These are phyloP conservation scores for Drosophila quinaria DNA, from an alignment of 2,888 invertebrate species.

Conservation along the genomic window DNA sequence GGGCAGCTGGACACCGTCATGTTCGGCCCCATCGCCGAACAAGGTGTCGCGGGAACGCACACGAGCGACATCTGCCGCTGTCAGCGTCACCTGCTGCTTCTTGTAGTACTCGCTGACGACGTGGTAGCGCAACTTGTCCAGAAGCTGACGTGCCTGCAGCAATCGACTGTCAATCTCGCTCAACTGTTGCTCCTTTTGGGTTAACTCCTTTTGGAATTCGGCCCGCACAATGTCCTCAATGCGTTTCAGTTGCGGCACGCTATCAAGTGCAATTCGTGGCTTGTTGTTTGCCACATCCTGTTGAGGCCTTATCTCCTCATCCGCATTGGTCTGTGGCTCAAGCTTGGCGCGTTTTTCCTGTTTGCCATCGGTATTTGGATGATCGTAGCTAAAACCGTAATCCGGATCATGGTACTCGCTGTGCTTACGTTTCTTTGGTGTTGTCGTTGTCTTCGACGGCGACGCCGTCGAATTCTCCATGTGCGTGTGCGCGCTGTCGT, in stretches of 20 bases:
- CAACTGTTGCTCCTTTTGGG: slow-evolving; percentile 90
- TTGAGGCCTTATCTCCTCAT: slow-evolving; percentile 43
- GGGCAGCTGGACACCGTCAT: slow-evolving; percentile 85
- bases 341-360: slow-evolving; percentile 32
- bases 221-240: slow-evolving; percentile 88
- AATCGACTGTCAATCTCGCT: slow-evolving; percentile 89
- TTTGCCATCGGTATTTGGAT: not conserved
- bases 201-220: slow-evolving; percentile 91
- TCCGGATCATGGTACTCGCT: slow-evolving; percentile 88
- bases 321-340: slow-evolving; percentile 5
- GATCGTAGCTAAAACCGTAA: slow-evolving; percentile 78
- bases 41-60: slow-evolving; percentile 74
- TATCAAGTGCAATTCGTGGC: slow-evolving; percentile 71
- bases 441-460: slow-evolving; percentile 49
- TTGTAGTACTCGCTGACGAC: slow-evolving; percentile 88
- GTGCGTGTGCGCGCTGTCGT: slow-evolving; percentile 54
- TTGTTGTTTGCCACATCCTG: slow-evolving; percentile 54
- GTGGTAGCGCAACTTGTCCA: slow-evolving; percentile 88
- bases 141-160: slow-evolving; percentile 87
- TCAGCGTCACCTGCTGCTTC: slow-evolving; percentile 86
- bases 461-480: slow-evolving; percentile 62
- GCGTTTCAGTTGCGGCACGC: slow-evolving; percentile 43
- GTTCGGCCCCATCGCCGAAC: slow-evolving; percentile 65
- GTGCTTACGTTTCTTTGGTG: slow-evolving; percentile 82
- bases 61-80: slow-evolving; percentile 81